phyloP scores from a whole-genome alignment of 92 coral and sea anemone genomes.

The Epizoanthus rinbou region DNA sequence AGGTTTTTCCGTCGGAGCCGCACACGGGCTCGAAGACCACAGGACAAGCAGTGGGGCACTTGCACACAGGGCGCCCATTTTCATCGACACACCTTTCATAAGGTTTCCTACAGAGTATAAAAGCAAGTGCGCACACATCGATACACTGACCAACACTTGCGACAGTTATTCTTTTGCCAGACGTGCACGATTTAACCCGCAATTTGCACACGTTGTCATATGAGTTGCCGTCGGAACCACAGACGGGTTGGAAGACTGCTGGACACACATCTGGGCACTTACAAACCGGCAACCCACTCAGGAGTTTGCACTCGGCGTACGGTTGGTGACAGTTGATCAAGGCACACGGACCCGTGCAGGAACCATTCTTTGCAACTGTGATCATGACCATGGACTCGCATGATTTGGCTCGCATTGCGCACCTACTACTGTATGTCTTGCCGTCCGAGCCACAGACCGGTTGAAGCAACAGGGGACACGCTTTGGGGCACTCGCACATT shows the following conservation, averaged over 20 bases:
- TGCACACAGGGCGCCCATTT: no score
- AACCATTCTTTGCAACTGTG: background rate
- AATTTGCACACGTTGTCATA: no score
- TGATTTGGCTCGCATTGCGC: background rate
- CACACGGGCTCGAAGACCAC: background rate
- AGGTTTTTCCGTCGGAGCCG: conserved; percentile 25
- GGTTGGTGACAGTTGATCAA: background rate
- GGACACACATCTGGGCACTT: background rate
- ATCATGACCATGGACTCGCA: background rate
- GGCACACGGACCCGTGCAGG: background rate
- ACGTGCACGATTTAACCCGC: no score
- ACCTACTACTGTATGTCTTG: background rate
- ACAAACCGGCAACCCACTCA: background rate
- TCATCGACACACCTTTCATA: no score
- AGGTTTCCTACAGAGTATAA: no score
- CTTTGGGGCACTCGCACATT: conserved; percentile 22
- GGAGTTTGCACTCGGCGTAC: background rate
- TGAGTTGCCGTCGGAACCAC: background rate
- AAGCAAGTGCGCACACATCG: no score
- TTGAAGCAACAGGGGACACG: background rate
- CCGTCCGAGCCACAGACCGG: conserved; percentile 25
- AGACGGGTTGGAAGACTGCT: background rate
- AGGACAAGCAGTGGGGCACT: background rate
- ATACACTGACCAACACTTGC: no score
- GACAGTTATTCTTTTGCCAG: no score